These are phyloP conservation scores for Yasuhikotakia modesta DNA, from an alignment of 2,797 vertebrate genomes.

Conservation along the genomic window DNA sequence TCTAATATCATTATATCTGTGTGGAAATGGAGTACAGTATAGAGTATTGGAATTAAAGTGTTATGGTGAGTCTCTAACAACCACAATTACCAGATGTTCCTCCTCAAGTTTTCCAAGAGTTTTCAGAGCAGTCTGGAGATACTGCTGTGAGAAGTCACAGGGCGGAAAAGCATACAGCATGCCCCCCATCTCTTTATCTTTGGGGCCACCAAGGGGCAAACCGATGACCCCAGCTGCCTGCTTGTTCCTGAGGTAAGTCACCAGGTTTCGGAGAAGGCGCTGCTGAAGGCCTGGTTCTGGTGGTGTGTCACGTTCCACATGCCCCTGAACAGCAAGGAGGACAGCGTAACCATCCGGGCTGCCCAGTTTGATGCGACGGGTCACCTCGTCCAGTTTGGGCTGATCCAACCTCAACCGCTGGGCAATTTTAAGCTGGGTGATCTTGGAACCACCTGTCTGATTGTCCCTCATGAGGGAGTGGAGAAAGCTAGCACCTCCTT, in stretches of 20 bases:
- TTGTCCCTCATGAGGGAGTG: conserved; percentile 85
- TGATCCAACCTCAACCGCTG: conserved; percentile 96
- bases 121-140: conserved; percentile 90
- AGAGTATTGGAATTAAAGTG: neutral
- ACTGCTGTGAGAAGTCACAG: conserved; percentile 96
- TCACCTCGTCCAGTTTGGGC: conserved; percentile 94
- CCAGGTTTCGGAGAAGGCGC: conserved; percentile 94
- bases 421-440: conserved; percentile 94
- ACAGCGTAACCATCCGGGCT: conserved; percentile 89
- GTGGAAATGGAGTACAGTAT: neutral
- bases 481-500: conserved; percentile 89
- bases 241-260: conserved; percentile 98
- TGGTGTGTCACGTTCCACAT: conserved; percentile 78
- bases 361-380: conserved; percentile 90
- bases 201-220: conserved; percentile 87
- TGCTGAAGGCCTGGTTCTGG: conserved; percentile 89
- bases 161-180: conserved; percentile 98
- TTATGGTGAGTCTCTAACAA: conserved; percentile 88
- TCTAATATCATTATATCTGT: conserved; percentile 3
- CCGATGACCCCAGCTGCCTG: conserved; percentile 97
- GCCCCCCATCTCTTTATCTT: conserved; percentile 86
- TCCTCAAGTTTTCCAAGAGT: conserved; percentile 92
- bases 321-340: conserved; percentile 90
- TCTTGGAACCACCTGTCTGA: conserved; percentile 71
- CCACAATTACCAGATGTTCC: conserved; percentile 96